phyloP scores from a whole-genome alignment of 2,888 invertebrate genomes.

The Drosophila bunnanda region DNA sequence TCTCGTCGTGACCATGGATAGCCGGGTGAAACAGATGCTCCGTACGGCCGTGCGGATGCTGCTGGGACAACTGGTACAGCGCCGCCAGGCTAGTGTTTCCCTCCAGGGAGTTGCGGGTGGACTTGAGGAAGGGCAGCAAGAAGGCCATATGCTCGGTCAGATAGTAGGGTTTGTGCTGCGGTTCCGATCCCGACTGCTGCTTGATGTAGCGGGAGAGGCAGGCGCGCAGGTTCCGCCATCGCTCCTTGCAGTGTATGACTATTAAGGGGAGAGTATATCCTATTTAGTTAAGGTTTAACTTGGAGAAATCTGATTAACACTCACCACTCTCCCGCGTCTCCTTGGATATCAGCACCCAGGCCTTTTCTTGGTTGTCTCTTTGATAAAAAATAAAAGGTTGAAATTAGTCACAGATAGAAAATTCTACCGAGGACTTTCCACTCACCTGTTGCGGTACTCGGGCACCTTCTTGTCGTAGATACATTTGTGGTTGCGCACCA shows the following conservation, averaged over 20 bases:
- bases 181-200: slow-evolving; percentile 83
- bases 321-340: slow-evolving; percentile 84
- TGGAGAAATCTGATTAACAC: slow-evolving; percentile 18
- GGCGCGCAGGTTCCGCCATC: slow-evolving; percentile 85
- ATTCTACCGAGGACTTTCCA: background rate
- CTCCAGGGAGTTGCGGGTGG: slow-evolving; percentile 81
- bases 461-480: slow-evolving; percentile 85
- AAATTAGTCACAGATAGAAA: background rate
- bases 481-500: slow-evolving; percentile 85
- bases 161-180: slow-evolving; percentile 85
- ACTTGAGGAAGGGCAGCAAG: slow-evolving; percentile 84
- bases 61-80: slow-evolving; percentile 72
- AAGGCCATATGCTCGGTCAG: slow-evolving; percentile 85
- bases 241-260: slow-evolving; percentile 85
- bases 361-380: slow-evolving; percentile 84
- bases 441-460: slow-evolving; percentile 84
- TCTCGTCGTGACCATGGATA: slow-evolving; percentile 54
- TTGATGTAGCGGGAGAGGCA: slow-evolving; percentile 84
- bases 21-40: slow-evolving; percentile 30
- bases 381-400: slow-evolving; percentile 14
- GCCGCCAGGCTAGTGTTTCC: slow-evolving; percentile 71
- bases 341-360: slow-evolving; percentile 83
- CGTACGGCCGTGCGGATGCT: slow-evolving; percentile 53
- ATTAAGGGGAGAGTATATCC: fast-evolving
- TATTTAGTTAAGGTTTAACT: background rate